phyloP scores from a whole-genome alignment of 1,140 invertebrate species.

The Drosophila kohkoa region DNA sequence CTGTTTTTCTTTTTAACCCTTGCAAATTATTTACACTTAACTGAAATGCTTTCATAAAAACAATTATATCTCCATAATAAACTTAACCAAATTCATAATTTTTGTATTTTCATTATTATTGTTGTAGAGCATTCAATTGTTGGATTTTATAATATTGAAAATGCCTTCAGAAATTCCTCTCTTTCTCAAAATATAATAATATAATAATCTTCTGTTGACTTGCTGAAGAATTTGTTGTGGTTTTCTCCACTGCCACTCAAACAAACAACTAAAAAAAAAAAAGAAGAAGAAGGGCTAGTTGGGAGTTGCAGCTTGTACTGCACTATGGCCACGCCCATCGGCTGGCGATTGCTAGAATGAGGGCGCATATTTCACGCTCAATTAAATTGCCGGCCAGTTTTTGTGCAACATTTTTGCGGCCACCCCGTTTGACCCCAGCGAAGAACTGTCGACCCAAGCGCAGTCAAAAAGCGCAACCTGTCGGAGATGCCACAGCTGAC shows the following conservation, averaged over 20 bases:
- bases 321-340: background rate
- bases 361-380: slow-evolving; percentile 71
- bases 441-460: background rate
- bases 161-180: too few species aligned
- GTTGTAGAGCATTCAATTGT: too few species aligned
- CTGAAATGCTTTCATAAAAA: too few species aligned
- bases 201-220: background rate
- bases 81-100: too few species aligned
- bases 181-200: too few species aligned
- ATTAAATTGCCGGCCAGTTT: slow-evolving; percentile 64
- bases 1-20: too few species aligned
- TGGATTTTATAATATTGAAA: too few species aligned
- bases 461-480: slow-evolving; percentile 33
- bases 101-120: too few species aligned
- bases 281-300: too few species aligned
- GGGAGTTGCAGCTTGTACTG: background rate
- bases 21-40: too few species aligned
- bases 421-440: slow-evolving; percentile 1
- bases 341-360: slow-evolving; percentile 8
- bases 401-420: slow-evolving; percentile 74
- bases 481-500: slow-evolving; percentile 8
- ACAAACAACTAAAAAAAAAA: too few species aligned
- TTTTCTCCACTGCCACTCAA: background rate
- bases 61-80: too few species aligned
- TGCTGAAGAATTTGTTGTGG: background rate